These are phyloP conservation scores for Equus przewalskii DNA, from an alignment of 2,113 vertebrate species.

Conservation along the genomic window DNA sequence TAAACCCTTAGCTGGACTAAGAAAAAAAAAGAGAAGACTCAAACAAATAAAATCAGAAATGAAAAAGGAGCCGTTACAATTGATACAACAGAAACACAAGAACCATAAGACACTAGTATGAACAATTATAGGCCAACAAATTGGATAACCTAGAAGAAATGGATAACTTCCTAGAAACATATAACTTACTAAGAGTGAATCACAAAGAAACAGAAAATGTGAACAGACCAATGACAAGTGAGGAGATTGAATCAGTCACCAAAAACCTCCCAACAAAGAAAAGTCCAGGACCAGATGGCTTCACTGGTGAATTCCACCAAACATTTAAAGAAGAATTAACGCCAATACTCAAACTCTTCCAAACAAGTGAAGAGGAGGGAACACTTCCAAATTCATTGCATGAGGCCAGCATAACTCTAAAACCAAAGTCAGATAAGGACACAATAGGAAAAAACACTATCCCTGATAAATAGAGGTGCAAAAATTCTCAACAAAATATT, in stretches of 20 bases:
- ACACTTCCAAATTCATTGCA: not conserved
- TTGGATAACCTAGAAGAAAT: not conserved
- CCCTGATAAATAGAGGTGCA: not conserved
- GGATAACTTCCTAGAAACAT: not conserved
- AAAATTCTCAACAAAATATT: not conserved
- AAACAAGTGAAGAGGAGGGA: not conserved
- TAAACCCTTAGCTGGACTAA: not conserved
- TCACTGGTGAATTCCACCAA: not conserved
- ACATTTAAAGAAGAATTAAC: not conserved
- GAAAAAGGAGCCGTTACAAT: no score
- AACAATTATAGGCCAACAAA: not conserved
- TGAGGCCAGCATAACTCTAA: not conserved
- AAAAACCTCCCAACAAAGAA: not conserved
- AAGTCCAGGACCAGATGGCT: not conserved
- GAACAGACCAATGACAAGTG: not conserved
- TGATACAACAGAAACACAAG: not conserved
- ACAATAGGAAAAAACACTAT: not conserved
- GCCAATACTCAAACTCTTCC: not conserved
- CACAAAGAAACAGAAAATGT: not conserved
- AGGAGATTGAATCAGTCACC: not conserved
- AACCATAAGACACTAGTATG: not conserved
- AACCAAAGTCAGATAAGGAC: not conserved
- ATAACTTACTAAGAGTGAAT: not conserved
- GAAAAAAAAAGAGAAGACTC: not conserved
- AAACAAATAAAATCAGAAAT: not conserved